Evolutionary conservation across 2,797 vertebrate species (phyloP), one percentile per base, ranked within the genome.

Genomic region (Mionectes olivaceus): DNA sequence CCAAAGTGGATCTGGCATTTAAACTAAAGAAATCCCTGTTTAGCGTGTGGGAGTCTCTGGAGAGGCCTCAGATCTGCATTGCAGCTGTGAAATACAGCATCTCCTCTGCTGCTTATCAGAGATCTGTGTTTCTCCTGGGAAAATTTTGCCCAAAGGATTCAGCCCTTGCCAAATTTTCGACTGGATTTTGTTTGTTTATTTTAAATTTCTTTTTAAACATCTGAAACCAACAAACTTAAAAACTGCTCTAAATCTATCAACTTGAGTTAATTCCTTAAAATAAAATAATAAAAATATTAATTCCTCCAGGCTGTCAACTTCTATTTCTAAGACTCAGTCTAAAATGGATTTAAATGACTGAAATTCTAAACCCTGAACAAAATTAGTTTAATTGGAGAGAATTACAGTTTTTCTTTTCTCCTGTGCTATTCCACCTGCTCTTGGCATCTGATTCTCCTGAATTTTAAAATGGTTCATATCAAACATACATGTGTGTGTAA

Each of bases 151-250:
- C 92, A 90, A 86, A 93, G 87, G 94, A 96, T 91, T 91, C 87
- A 94, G 83, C 55, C 59, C 41, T 91, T 94, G 87, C 84, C 91
- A 82, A 91, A 89, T 90, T 95, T 96, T 88, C 59, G 47, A 15
- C 73, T 91, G 80, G 74, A 88, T 95, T 93, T 94, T 93, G 87
- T 95, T 96, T 96, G 93, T 95, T 96, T 97, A 94, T 96, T 95
- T 96, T 93, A 91, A 73, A 91, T 92, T 95, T 92, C 50, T 94
- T 93, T 93, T 96, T 88, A 94, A 94, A 93, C 57, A 91, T 91
- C 63, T 96, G 92, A 96, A 96, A 95, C 92, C 59, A 96, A 93
- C 70, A 94, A 91, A 90, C 70, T 73, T 83, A 0, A 86, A 92
- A 94, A 80, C 50, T 61, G 57, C 27, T 96, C 64, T 94, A 68